Evolutionary conservation across 2,113 vertebrate species (phyloP).

Genomic region (Gyps fulvus): DNA sequence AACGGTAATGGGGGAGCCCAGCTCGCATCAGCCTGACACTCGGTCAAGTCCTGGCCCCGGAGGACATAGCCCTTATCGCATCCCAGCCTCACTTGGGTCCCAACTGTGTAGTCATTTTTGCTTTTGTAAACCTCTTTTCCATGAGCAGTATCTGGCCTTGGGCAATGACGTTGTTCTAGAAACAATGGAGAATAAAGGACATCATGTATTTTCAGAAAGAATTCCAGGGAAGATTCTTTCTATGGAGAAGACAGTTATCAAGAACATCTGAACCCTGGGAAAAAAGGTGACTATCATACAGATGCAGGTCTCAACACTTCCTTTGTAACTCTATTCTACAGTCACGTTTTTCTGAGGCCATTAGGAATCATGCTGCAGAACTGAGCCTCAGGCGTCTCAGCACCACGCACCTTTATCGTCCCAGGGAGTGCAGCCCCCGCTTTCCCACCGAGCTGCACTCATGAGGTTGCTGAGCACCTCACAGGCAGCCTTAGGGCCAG

Average conservation of each 20-base stretch:
- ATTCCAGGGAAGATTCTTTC: not conserved
- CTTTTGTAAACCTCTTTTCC: not conserved
- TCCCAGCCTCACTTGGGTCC: not conserved
- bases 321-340: not conserved
- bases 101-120: not conserved
- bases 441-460: not conserved
- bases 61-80: conserved; percentile 17
- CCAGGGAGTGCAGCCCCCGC: not conserved
- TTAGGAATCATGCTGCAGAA: not conserved
- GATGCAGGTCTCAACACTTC: not conserved
- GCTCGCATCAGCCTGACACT: not conserved
- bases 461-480: not conserved
- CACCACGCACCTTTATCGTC: fast-evolving
- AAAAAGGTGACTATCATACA: not conserved
- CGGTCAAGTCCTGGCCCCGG: not conserved
- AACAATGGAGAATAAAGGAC: not conserved
- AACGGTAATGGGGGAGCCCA: conserved; percentile 39
- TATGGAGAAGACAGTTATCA: not conserved
- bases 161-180: not conserved
- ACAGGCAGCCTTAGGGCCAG: not conserved
- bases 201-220: not conserved
- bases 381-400: not conserved
- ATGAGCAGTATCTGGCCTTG: not conserved
- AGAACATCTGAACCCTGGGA: not conserved
- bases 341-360: not conserved